These are phyloP conservation scores for Peromyscus eremicus DNA, from an alignment of 2,797 vertebrate species.

Conservation along the genomic window DNA sequence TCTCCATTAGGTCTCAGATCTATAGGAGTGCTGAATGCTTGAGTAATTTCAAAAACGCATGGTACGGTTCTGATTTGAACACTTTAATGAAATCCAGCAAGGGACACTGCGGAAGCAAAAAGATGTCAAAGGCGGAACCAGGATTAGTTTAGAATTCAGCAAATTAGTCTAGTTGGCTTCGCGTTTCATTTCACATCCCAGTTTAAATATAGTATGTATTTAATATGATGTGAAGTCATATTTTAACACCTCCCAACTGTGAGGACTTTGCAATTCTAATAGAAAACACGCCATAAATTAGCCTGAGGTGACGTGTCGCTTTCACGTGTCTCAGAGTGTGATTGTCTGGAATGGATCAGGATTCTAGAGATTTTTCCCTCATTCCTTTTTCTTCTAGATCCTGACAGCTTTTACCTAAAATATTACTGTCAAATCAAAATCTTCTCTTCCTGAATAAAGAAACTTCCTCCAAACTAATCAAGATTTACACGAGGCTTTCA, in stretches of 20 bases:
- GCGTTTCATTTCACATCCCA: conserved; percentile 36
- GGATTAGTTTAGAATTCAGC: conserved; percentile 43
- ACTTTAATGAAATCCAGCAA: not conserved
- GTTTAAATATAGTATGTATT: conserved; percentile 77
- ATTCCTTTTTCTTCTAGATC: not conserved
- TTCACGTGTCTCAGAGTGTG: not conserved
- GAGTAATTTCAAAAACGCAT: not conserved
- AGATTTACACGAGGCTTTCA: not conserved
- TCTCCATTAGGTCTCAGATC: not conserved
- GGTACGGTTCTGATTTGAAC: not conserved
- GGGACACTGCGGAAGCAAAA: not conserved
- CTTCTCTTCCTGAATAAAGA: not conserved
- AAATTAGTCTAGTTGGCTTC: conserved; percentile 1
- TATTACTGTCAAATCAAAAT: not conserved
- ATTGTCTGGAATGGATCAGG: not conserved
- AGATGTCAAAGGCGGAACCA: not conserved
- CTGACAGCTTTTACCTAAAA: not conserved
- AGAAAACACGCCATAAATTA: conserved; percentile 79
- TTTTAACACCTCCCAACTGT: conserved; percentile 73
- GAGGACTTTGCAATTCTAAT: conserved; percentile 80
- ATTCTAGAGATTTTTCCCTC: not conserved
- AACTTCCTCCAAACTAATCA: conserved; percentile 14
- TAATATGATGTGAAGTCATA: conserved; percentile 72
- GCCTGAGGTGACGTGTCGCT: conserved; percentile 27
- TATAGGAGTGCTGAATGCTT: not conserved